A percentile compares a stretch with the other conserved stretches of the same genome.
These are phyloP conservation scores for Drosophila subpulchrella DNA, from an alignment of 1,140 invertebrate genomes.

Conservation along the genomic window DNA sequence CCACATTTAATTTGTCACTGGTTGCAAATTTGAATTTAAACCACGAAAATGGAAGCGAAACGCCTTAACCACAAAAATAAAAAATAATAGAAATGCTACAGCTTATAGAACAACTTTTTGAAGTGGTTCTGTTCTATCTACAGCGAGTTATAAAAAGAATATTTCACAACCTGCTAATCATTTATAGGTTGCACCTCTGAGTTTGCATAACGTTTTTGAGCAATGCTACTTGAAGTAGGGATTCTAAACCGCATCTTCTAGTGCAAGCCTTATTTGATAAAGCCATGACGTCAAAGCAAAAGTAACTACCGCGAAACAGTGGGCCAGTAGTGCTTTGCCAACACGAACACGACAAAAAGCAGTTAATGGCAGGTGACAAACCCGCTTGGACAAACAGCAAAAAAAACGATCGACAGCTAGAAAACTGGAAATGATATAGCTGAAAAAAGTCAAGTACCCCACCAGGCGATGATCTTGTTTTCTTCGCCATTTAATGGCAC, in stretches of 20 bases:
- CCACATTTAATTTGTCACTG: not conserved
- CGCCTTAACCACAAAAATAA: not conserved
- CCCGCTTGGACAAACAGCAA: constrained; percentile 17
- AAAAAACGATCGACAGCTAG: constrained; percentile 24
- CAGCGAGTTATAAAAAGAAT: not conserved
- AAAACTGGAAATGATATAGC: constrained; percentile 33
- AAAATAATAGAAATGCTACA: not conserved
- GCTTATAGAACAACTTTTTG: not conserved
- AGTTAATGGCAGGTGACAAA: constrained; percentile 35
- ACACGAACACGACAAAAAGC: constrained; percentile 4
- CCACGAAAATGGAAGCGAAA: not conserved
- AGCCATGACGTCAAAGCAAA: constrained; percentile 21
- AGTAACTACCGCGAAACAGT: constrained; percentile 18
- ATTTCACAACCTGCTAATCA: not conserved
- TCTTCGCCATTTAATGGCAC: constrained; percentile 17
- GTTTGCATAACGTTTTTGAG: not conserved
- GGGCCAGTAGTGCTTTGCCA: constrained; percentile 25
- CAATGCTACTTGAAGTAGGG: not conserved
- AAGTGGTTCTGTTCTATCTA: not conserved
- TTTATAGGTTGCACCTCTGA: not conserved
- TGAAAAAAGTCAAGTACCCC: constrained; percentile 18
- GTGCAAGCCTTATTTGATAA: constrained; percentile 4
- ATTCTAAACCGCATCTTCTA: constrained; percentile 1
- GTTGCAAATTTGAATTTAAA: constrained; percentile 6
- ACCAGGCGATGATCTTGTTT: constrained; percentile 19